Percentiles rank a stretch among this genome's conserved stretches.
Conservation (phyloP, 2,113 vertebrate genomes). For the Scolopax mira region DNA sequence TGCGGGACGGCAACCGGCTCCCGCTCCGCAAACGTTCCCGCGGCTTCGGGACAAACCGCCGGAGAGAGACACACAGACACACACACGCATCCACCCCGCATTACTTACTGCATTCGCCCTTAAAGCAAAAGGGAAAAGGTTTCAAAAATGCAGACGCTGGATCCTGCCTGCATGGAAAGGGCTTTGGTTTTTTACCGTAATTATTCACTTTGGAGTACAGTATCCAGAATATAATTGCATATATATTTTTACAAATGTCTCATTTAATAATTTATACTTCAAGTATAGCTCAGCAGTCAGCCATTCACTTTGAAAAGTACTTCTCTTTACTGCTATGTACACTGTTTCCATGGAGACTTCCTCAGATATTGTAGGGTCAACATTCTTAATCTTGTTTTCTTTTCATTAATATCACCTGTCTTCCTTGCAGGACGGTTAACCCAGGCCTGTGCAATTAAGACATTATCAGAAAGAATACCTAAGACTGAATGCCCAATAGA, state of each 20-base stretch:
- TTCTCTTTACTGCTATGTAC: not conserved
- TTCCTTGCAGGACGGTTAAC: not conserved
- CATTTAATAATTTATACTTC: not conserved
- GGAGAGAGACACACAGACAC: not conserved
- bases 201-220: not conserved
- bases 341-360: slow-evolving; percentile 24
- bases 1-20: not conserved
- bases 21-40: rapidly evolving
- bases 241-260: not conserved
- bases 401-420: not conserved
- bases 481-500: not conserved
- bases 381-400: not conserved
- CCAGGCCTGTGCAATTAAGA: not conserved
- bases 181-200: not conserved
- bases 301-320: not conserved
- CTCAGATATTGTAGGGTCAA: not conserved
- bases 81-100: too few relatives aligned
- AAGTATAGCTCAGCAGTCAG: not conserved
- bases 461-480: not conserved
- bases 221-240: not conserved
- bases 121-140: not conserved
- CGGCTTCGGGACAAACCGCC: rapidly evolving
- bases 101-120: too few relatives aligned
- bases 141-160: rapidly evolving
- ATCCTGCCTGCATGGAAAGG: not conserved